Conservation (phyloP, 1,140 invertebrate species). For the Lerema accius region DNA sequence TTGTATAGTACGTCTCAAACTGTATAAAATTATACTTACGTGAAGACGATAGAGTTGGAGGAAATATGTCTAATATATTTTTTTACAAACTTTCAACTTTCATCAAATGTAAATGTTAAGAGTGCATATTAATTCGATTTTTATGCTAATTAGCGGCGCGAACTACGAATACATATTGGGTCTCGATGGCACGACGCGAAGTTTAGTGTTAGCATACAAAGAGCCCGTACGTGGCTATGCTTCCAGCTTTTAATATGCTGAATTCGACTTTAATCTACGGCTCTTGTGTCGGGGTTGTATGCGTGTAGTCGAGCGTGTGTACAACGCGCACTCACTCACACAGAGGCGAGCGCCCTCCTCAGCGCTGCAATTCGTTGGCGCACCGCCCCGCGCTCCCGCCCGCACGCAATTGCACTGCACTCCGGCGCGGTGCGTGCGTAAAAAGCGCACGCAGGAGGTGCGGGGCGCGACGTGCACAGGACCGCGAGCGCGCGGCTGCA, state of each 20-base stretch:
- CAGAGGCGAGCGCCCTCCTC: conserved; percentile 60
- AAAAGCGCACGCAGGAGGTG: conserved; percentile 77
- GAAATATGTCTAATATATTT: conserved; percentile 20
- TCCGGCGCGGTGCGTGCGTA: conserved; percentile 74
- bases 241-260: conserved; percentile 73
- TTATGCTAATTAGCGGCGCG: conserved; percentile 63
- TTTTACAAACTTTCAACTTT: conserved; percentile 35
- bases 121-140: conserved; percentile 65
- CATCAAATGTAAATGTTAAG: conserved; percentile 53
- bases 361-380: conserved; percentile 79
- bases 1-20: too few relatives aligned
- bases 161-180: conserved; percentile 54
- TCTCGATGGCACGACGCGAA: conserved; percentile 62
- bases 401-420: conserved; percentile 81
- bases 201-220: conserved; percentile 76
- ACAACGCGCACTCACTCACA: conserved; percentile 72
- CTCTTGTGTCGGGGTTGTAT: conserved; percentile 18
- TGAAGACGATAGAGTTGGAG: neutral
- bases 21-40: too few relatives aligned
- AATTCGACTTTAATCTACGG: conserved; percentile 70
- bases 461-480: conserved; percentile 61
- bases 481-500: conserved; percentile 62
- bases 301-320: conserved; percentile 24
- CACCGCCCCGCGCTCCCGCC: conserved; percentile 58
- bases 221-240: conserved; percentile 56